Evolutionary conservation across 2,113 vertebrate genomes (phyloP).

Genomic region (Scatophagus argus): DNA sequence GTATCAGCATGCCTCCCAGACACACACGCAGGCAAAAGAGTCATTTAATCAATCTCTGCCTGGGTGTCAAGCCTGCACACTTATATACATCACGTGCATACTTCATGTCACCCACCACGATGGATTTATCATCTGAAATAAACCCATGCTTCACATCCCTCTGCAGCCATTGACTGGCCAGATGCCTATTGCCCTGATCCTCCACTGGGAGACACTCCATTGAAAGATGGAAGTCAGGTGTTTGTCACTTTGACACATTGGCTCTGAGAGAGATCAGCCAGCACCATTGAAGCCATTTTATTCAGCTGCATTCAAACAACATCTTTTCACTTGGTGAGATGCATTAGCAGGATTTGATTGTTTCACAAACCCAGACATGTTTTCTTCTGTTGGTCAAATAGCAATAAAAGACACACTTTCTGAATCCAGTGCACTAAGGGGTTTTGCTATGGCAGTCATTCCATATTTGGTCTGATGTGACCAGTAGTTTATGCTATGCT

Average conservation of each 20-base stretch:
- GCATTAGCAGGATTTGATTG: constrained; percentile 10
- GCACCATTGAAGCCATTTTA: constrained; percentile 17
- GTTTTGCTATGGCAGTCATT: too few species aligned
- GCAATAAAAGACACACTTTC: background rate
- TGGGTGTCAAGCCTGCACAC: constrained; percentile 46
- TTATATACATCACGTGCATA: constrained; percentile 72
- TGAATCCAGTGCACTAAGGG: background rate
- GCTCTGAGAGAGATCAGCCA: constrained; percentile 46
- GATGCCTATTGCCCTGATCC: constrained; percentile 37
- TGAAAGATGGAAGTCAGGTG: constrained; percentile 63
- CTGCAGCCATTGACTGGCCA: constrained; percentile 53
- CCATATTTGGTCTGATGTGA: background rate
- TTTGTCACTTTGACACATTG: constrained; percentile 57
- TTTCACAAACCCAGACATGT: background rate
- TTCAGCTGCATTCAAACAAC: background rate
- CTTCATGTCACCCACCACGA: constrained; percentile 57
- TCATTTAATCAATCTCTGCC: constrained; percentile 68
- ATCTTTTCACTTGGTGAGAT: background rate
- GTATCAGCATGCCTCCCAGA: constrained; percentile 23
- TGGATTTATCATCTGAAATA: constrained; percentile 66
- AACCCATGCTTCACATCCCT: constrained; percentile 66
- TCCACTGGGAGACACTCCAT: constrained; percentile 58
- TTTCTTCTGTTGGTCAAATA: background rate
- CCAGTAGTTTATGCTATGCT: background rate
- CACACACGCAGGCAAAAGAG: constrained; percentile 18